Evolutionary conservation across 35 echinoderm and acorn worm species (phyloP), one percentile per base, ranked within the genome.

Genomic region (Apostichopus californicus): DNA sequence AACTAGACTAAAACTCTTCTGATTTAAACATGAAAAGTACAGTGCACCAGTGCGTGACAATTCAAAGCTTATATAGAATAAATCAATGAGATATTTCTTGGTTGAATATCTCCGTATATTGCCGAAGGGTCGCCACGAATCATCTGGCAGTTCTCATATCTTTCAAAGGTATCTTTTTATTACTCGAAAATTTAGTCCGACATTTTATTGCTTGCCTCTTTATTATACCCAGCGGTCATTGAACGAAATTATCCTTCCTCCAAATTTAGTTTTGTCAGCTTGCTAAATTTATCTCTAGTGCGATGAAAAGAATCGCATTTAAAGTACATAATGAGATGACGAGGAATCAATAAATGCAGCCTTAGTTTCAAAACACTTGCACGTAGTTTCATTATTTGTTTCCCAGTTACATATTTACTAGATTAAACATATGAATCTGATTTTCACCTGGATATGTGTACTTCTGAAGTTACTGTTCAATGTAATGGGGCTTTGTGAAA

Each of bases 141-240:
- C 64, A 68, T 68, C 64, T 4, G 17, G 64, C 64, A 13, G 17
- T 5, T 17, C 24, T 4, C 64, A 68, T 13, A 68, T 10, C 17
- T 17, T 68, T 9, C 17, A 5, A 68, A 13, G 64, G 64, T 68
- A 68, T 68, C 64, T 68, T 68, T n/a, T 68, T 68, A 68, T 68
- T 68, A 68, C 6, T 68, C 64, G 64, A 68, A 68, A 34, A 68
- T 68, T 68, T 68, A 15, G 64, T 68, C 64, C 64, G 64, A 68
- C 64, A 8, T 68, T 68, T 68, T 68, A 68, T 68, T 68, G 64
- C 5, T 68, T 68, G 17, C 17, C 17, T 68, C 8, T 17, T 68
- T 68, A 68, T 68, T 68, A 68, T 68, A 68, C 64, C 64, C 64
- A 68, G 64, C 64, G 64, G 64, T 68, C 64, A 68, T 68, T 68